Evolutionary conservation across 2,797 vertebrate species (phyloP).

Genomic region (Strix occidentalis): DNA sequence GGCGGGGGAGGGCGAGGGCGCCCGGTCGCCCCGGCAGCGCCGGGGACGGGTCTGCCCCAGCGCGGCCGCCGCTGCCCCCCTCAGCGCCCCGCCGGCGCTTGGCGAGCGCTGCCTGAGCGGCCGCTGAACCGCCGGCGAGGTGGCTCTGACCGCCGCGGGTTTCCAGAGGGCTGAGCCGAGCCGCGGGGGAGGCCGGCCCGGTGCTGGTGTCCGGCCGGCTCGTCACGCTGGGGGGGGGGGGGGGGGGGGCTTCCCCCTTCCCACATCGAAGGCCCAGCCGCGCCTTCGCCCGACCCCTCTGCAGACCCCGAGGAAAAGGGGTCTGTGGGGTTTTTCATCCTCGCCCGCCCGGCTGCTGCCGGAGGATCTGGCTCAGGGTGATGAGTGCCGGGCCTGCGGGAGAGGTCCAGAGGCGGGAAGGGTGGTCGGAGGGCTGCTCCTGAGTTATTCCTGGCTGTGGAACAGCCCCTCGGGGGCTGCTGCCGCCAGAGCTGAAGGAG

Average conservation of each 20-base stretch:
- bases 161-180: background rate
- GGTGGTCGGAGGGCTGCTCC: background rate
- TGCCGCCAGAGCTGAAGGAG: background rate
- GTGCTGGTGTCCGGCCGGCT: background rate
- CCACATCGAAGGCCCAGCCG: fast-evolving
- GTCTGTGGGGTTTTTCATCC: background rate
- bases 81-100: background rate
- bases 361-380: background rate
- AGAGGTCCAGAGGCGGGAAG: background rate
- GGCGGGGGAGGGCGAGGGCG: background rate
- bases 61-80: background rate
- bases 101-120: background rate
- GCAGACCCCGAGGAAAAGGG: background rate
- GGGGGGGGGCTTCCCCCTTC: background rate
- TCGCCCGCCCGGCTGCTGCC: background rate
- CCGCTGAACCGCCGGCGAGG: background rate
- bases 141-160: background rate
- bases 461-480: background rate
- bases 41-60: too few relatives aligned
- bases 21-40: too few relatives aligned
- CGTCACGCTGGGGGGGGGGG: fast-evolving
- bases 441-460: background rate
- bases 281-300: background rate
- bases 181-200: fast-evolving
- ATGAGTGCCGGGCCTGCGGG: background rate